Base-by-base conservation (phyloP, 35 echinoderm and acorn worm genomes). In the Heliocidaris tuberculata region DNA sequence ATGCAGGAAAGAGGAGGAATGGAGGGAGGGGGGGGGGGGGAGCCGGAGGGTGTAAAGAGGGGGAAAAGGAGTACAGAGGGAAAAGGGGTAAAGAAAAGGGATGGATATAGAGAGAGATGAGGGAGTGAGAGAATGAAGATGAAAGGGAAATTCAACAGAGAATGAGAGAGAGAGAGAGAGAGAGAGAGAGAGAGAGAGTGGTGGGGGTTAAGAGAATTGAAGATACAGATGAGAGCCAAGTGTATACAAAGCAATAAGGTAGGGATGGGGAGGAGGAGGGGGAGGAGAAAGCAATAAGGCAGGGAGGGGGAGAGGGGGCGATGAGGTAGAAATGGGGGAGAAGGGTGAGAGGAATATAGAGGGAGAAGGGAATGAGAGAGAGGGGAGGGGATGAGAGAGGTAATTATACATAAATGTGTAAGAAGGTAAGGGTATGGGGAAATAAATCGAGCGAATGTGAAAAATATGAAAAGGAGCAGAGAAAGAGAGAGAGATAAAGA, bases 111-210 rank as follows among this genome's bases (percentile, higher is more conserved):
- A 85, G 15, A 85, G n/a, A 85, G n/a, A 85, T 16, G 70, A 85
- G n/a, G n/a, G 15, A 85, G n/a, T 19, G 70, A 85, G 70, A 85
- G 70, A 85, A 0, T 19, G 15, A 85, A 4, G n/a, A 85, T 0
- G 70, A 85, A 29, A 85, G n/a, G 4, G 4, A 19, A 2, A 15
- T 29, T 85, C 15, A 29, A 85, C 15, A 85, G 70, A 19, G 70
- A 85, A 29, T 19, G 70, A 32, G 86, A 88, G 86, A 31, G 31
- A 48, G 86, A 42, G 86, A 88, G 86, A 88, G 86, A 88, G 86
- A 31, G 31, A 32, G 86, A 88, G 86, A 88, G 15, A 32, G 31
- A 31, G 30, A 88, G 47, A 88, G 47, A 88, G 42, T 3, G 86
- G 42, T 21, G n/a, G 86, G 86, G 30, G 47, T 88, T 2, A 10